Conservation (phyloP, 1,140 invertebrate species). For the Caenorhabditis briggsae region DNA sequence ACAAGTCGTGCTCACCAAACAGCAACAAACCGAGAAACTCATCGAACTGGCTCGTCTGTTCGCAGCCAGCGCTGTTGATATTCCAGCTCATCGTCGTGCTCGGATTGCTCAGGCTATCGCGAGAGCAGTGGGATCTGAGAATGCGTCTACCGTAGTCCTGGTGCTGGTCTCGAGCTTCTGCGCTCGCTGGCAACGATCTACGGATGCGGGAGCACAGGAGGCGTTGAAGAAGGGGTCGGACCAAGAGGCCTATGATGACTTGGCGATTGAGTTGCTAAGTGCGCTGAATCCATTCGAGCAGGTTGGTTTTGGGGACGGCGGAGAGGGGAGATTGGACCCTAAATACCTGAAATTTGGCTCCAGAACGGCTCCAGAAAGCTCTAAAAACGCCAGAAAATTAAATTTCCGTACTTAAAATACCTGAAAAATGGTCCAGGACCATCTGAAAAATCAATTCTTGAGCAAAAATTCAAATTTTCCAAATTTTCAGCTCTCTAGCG, state of each 20-base stretch:
- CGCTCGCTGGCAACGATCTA: constrained; percentile 59
- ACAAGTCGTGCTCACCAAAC: constrained; percentile 47
- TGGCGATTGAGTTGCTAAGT: constrained; percentile 48
- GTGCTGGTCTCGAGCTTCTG: constrained; percentile 57
- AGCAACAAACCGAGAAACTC: constrained; percentile 49
- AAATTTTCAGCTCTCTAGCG: constrained; percentile 25
- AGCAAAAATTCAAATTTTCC: neutral
- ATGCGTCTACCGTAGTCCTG: constrained; percentile 38
- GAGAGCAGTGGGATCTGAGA: constrained; percentile 44
- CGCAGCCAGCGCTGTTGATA: constrained; percentile 58
- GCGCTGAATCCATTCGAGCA: constrained; percentile 40
- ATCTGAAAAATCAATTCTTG: no score
- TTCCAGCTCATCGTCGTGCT: constrained; percentile 65
- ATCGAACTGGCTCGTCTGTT: constrained; percentile 58
- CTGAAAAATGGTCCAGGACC: no score
- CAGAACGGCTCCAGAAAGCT: no score
- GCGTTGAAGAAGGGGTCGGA: constrained; percentile 9
- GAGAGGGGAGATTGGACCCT: no score
- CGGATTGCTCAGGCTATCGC: constrained; percentile 59
- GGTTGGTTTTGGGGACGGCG: no score
- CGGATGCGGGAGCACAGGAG: constrained; percentile 16
- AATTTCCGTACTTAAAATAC: no score
- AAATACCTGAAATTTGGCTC: no score
- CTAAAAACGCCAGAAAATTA: no score
- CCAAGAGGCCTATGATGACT: constrained; percentile 65